Base-by-base conservation (phyloP, 1,140 invertebrate species). In the Tetranychus urticae region DNA sequence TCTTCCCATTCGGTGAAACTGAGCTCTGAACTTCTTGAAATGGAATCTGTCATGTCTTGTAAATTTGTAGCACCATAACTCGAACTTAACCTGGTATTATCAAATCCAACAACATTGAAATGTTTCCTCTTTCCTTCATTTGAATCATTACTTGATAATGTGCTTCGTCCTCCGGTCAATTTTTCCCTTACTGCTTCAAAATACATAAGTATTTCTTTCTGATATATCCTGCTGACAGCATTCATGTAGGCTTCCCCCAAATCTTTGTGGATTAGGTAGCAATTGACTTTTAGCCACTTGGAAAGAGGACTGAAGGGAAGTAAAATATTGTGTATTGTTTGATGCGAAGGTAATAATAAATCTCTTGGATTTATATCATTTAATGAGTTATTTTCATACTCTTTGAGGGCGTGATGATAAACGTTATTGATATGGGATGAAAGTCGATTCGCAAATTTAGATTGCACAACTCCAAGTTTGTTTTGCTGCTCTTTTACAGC, bases 401-500 rank as follows among this genome's bases (percentile, higher is more conserved):
- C 80, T 71, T 83, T 83, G 31, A 84, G 85, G 73, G 89, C 80
- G 75, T 92, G 86, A 70, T 92, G 88, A 64, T 94, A 90, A 47
- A 90, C 76, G 76, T 93, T 93, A 69, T 90, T 93, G 14, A 96
- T 74, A 73, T 93, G 86, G 46, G 87, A 77, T 46, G 81, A 82
- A 33, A 94, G 78, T 35, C 82, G 81, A 57, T 82, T 78, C 10
- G 86, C 84, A 72, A 94, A 90, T 72, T 83, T 84, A n/a, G 79
- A 79, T 69, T 82, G 82, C 62, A 85, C 79, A 72, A 87, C 88
- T 58, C 85, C 82, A 66, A 92, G 81, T 34, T 82, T 79, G 67
- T 84, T 83, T 69, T 83, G 81, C 70, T 93, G 88, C 72, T 94
- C 89, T 68, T 86, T 81, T 3, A 91, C 85, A 46, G 87, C 87